Base-by-base conservation (phyloP, 2,888 invertebrate species). In the Pyrrhosoma nymphula region DNA sequence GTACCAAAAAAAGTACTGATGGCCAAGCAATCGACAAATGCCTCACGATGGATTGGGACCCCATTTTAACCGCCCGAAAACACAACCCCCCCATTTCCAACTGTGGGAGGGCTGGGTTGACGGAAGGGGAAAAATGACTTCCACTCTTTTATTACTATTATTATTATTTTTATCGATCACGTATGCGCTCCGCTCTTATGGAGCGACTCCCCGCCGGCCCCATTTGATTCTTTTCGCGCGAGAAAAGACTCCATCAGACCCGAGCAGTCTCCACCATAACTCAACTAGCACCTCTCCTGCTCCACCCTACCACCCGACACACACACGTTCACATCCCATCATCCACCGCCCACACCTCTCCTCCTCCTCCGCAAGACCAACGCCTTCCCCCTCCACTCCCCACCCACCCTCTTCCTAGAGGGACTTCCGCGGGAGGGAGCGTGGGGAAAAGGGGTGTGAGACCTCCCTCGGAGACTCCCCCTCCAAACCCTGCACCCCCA, bases 201-300 rank as follows among this genome's bases (percentile, higher is more conserved):
- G 82, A 35, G 82, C 35, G 56, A 90, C 56, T 20, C 39, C 91
- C 60, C 39, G 30, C 63, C 63, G 20, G 39, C 60, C 30, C 91
- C 69, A 69, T 69, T 69, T 69, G 69, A 69, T 69, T 63, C 75
- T 93, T 39, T 35, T 47, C 69, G 39, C 93, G 69, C 47, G 91
- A 63, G 91, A 39, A 63, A 93, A 75, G 93, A 93, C 69, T 93
- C 93, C 69, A 93, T 75, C 75, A 75, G 26, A 2, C 30, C 47
- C 63, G 89, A 47, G 47, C 60, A 39, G 91, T 39, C 91, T 63
- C 90, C 56, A 23, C 90, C 91, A 91, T 91, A 91, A 91, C 91
- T 91, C 91, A 91, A 91, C 91, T 91, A 91, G 47, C 47, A 4
- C 39, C 60, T 60, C 91, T 26, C 23, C 91, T 63, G 63, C 91